Conservation (phyloP, 2,797 vertebrate genomes). For the Pyrrhura leucotis region DNA sequence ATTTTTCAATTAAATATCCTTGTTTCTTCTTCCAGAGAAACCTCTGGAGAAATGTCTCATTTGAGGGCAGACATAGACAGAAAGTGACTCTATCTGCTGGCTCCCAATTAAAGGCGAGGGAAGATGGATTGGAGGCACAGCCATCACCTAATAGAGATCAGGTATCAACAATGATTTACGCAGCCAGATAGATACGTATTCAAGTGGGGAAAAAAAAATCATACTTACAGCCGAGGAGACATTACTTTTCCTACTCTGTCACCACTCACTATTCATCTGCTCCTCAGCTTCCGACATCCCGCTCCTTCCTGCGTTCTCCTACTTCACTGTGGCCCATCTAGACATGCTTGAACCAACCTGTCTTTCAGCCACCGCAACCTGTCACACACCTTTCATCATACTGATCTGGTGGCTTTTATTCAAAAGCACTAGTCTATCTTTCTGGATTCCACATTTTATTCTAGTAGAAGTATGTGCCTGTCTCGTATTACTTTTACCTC, state of each 20-base stretch:
- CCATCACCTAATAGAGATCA: not conserved
- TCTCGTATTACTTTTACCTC: not conserved
- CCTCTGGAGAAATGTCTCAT: constrained; percentile 24
- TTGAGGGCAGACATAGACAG: constrained; percentile 22
- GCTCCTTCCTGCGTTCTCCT: not conserved
- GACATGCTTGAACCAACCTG: not conserved
- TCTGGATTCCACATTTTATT: not conserved
- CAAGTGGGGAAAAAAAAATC: not conserved
- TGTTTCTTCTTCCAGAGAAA: constrained; percentile 22
- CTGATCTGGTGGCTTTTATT: not conserved
- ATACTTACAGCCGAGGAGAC: not conserved
- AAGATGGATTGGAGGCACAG: not conserved
- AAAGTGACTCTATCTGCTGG: not conserved
- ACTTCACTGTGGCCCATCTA: not conserved
- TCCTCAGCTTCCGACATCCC: not conserved
- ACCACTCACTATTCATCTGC: not conserved
- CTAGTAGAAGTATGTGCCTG: not conserved
- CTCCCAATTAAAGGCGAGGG: constrained; percentile 9
- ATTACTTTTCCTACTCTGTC: not conserved
- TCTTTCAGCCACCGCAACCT: not conserved
- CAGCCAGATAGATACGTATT: not conserved
- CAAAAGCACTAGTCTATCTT: not conserved
- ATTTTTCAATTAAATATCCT: constrained; percentile 46
- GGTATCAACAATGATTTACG: not conserved
- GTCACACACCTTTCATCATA: not conserved